A percentile compares a stretch with the other conserved stretches of the same genome.
Evolutionary conservation across 2,113 vertebrate species (phyloP).

Genomic region (Corydoras sp.): DNA sequence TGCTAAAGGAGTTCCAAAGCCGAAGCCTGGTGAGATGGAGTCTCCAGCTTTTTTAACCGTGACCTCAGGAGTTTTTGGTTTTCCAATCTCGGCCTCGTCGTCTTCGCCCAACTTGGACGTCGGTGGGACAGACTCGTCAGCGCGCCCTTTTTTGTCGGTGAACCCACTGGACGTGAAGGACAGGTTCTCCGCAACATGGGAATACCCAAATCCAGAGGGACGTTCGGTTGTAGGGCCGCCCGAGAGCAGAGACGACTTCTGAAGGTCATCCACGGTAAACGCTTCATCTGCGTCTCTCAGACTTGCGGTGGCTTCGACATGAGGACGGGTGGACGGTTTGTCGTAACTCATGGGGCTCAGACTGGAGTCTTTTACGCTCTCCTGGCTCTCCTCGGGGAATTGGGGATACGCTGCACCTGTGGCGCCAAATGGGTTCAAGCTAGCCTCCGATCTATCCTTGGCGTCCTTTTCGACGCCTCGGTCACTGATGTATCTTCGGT

Average conservation of each 20-base stretch:
- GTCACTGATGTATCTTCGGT: slow-evolving; percentile 65
- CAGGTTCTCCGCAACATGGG: slow-evolving; percentile 51
- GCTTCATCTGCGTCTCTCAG: slow-evolving; percentile 35
- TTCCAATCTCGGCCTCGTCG: slow-evolving; percentile 52
- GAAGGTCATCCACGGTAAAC: slow-evolving; percentile 30
- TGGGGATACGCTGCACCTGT: slow-evolving; percentile 55
- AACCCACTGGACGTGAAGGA: slow-evolving; percentile 39
- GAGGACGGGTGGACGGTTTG: slow-evolving; percentile 33
- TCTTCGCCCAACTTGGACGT: slow-evolving; percentile 52
- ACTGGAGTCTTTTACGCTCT: slow-evolving; percentile 20
- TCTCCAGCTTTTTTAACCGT: slow-evolving; percentile 59
- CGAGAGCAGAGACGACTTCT: slow-evolving; percentile 34
- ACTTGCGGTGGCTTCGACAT: slow-evolving; percentile 29
- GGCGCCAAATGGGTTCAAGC: slow-evolving; percentile 53
- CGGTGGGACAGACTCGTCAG: slow-evolving; percentile 34
- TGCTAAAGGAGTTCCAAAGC: slow-evolving; percentile 59
- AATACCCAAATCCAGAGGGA: slow-evolving; percentile 53
- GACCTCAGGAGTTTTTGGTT: slow-evolving; percentile 54
- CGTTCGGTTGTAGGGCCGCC: slow-evolving; percentile 45
- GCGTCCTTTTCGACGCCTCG: slow-evolving; percentile 84
- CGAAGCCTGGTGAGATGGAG: slow-evolving; percentile 68
- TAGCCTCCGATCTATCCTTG: slow-evolving; percentile 82
- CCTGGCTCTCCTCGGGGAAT: slow-evolving; percentile 49
- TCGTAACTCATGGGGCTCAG: slow-evolving; percentile 45
- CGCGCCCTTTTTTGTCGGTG: slow-evolving; percentile 39